Evolutionary conservation across 2,888 invertebrate species (phyloP), one percentile per base, ranked within the genome.

Genomic region (Coleophora flavipennella): DNA sequence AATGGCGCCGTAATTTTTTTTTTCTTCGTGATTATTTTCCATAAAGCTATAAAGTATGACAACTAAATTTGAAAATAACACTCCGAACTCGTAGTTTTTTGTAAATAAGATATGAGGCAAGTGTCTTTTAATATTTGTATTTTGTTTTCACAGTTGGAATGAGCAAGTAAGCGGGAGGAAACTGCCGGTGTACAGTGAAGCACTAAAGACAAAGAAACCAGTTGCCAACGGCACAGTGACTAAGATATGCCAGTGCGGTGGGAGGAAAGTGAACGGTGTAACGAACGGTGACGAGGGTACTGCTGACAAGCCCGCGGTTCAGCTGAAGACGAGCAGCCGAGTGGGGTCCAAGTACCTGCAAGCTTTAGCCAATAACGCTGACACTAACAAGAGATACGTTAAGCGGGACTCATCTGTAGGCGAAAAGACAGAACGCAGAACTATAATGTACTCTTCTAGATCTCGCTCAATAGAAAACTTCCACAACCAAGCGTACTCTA

Each of bases 401-500:
- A 83, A 80, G 46, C 57, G 81, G 32, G 84, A 83, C 45, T 73
- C 79, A 1, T 75, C 80, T 1, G 60, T 76, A 6, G 75, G 73
- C 9, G 80, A 80, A 34, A 77, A 74, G 44, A 60, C 64, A 7
- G 71, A 72, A 27, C 55, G 78, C 10, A 72, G 64, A 40, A 54
- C 56, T 13, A 51, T 60, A 8, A 55, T 80, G 14, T 75, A 79
- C 52, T 61, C 74, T 6, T 62, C 67, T 33, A 62, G 85, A 57
- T 85, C 85, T 31, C 69, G 77, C n/a, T 85, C 85, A 8, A 85
- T 83, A 50, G 85, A 85, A 50, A 85, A 85, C 57, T 84, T 85
- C 49, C 75, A 79, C 42, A 68, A 73, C 42, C 75, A 68, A 37
- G 57, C 62, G 37, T 69, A 67, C 43, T 46, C 66, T 12, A 54